Percentiles rank a stretch among this genome's conserved stretches.
Evolutionary conservation across 2,113 vertebrate species (phyloP).

Genomic region (Myotis yumanensis): DNA sequence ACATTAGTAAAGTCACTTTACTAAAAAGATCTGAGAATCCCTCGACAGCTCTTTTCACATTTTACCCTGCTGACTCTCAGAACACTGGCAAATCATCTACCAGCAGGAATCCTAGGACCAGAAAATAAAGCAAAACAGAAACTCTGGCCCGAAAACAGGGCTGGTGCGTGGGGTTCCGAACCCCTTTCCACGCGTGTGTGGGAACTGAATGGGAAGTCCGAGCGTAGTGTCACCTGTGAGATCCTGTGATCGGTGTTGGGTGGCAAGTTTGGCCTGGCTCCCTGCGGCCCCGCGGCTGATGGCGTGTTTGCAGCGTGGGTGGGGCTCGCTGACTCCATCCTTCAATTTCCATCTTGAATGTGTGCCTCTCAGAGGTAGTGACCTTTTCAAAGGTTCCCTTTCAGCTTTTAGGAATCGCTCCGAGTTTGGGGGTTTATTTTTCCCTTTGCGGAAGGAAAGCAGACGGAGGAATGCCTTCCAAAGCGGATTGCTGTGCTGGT

Average conservation of each 20-base stretch:
- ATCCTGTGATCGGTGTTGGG: constrained; percentile 51
- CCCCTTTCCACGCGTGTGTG: background rate
- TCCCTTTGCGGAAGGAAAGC: background rate
- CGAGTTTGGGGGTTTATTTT: background rate
- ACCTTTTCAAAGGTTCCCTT: constrained; percentile 56
- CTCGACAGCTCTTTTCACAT: background rate
- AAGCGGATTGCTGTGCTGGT: background rate
- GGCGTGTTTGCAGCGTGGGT: constrained; percentile 59
- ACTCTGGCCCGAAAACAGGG: background rate
- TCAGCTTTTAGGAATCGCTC: constrained; percentile 42
- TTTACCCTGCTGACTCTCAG: background rate
- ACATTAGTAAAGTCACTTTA: background rate
- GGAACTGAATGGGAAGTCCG: background rate
- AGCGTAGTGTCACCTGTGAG: constrained; percentile 55
- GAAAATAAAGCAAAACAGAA: background rate
- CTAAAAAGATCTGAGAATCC: background rate
- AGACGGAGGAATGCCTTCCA: constrained; percentile 28
- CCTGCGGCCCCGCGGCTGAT: constrained; percentile 42
- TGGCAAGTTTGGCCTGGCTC: constrained; percentile 52
- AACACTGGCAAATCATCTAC: background rate
- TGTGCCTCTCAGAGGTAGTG: constrained; percentile 54
- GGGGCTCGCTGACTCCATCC: constrained; percentile 47
- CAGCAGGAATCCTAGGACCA: background rate
- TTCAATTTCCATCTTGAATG: constrained; percentile 64
- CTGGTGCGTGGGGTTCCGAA: background rate